Percentiles rank a stretch among this genome's conserved stretches.
These are phyloP conservation scores for Coreoperca whiteheadi DNA, from an alignment of 2,113 vertebrate genomes.

Conservation along the genomic window DNA sequence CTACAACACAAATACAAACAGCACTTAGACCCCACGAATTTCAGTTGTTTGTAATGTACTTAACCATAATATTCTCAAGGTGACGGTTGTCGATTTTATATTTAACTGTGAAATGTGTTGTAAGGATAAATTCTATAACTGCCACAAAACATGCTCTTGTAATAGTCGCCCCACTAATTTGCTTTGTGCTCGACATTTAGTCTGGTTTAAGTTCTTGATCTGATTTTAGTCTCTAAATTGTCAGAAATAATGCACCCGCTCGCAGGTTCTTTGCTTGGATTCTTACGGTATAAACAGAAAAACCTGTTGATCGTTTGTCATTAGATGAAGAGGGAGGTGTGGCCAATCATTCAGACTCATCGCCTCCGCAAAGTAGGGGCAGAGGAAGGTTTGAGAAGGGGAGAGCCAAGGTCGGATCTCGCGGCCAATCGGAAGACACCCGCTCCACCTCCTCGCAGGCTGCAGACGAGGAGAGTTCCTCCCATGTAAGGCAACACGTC, in stretches of 20 bases:
- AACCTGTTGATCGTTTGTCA: neutral
- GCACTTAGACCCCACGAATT: neutral
- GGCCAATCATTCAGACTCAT: conserved; percentile 92
- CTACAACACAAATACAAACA: neutral
- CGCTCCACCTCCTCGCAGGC: conserved; percentile 96
- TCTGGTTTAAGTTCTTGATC: neutral
- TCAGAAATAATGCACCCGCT: neutral
- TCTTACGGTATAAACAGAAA: no score
- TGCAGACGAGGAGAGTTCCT: conserved; percentile 96
- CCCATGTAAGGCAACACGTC: conserved; percentile 87
- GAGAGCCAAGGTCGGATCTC: conserved; percentile 88
- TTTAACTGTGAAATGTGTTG: neutral
- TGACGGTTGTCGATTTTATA: neutral
- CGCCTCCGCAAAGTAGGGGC: conserved; percentile 91
- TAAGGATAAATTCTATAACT: neutral
- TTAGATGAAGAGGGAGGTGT: conserved; percentile 91
- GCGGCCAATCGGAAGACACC: conserved; percentile 92
- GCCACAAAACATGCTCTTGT: neutral
- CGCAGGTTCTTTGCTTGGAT: neutral
- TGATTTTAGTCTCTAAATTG: neutral
- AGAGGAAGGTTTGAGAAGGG: conserved; percentile 93
- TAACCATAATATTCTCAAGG: neutral
- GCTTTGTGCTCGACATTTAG: neutral
- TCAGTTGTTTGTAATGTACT: neutral
- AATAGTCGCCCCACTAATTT: neutral